Base-by-base conservation (phyloP, 2,888 invertebrate genomes). In the Orchesella flavescens region DNA sequence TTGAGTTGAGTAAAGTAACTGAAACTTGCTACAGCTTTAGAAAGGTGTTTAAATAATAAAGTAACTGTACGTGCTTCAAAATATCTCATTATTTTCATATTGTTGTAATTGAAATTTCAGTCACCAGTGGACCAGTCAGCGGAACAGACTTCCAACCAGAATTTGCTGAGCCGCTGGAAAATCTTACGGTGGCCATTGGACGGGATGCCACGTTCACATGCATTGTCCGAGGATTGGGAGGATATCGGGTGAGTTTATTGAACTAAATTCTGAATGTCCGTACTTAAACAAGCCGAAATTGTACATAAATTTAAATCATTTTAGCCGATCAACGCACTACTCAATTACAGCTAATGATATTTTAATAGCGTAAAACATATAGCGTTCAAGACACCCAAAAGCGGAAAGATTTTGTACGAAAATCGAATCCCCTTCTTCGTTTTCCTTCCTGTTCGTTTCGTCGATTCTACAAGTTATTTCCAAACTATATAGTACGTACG, bases 181-280 rank as follows among this genome's bases (percentile, higher is more conserved):
- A 97, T 92, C 92, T 96, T 88, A 96, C 96, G 79, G 93, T 96
- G 80, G 93, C 96, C 74, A 92, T 95, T 84, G 96, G 96, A 85
- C 92, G 96, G 89, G 96, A 97, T 90, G 96, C 96, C 83, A 94
- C 94, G 84, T 95, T 97, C 90, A 94, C 94, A 89, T 97, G 97
- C 91, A 92, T 94, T 89, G 96, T 97, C 78, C 94, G 94, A 89
- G 94, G 96, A 90, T 93, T 97, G 88, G 96, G 96, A 77, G 95
- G 96, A 89, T 96, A 96, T 91, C 93, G 96, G 92, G 96, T 96
- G 92, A 93, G 94, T 92, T 49, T n/a, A n/a, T n/a, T n/a, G n/a
- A n/a, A 44, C 44, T 12, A 44, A 44, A 7, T 44, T 44, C 44
- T 44, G n/a, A n/a, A n/a, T n/a, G n/a, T n/a, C n/a, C n/a, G 13